Percentiles rank a stretch among this genome's conserved stretches.
phyloP scores from a whole-genome alignment of 2,113 vertebrate species.

The Trogon surrucura region DNA sequence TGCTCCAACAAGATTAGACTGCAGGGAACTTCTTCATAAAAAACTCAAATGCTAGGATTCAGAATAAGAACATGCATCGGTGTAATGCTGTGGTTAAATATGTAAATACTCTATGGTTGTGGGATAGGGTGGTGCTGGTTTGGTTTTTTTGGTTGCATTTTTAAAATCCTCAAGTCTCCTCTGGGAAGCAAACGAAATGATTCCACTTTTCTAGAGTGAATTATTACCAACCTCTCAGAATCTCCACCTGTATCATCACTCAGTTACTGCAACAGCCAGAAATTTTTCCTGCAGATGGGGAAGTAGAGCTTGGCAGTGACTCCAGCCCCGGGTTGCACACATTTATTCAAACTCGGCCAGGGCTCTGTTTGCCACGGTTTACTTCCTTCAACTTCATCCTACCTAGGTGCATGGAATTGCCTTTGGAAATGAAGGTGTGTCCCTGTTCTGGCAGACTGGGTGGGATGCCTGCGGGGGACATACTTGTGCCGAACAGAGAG shows the following conservation, averaged over 20 bases:
- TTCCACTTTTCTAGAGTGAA: background rate
- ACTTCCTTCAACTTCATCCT: background rate
- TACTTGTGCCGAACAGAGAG: background rate
- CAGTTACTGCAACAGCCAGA: background rate
- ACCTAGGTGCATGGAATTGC: background rate
- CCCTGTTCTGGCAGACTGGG: background rate
- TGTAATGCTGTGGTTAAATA: background rate
- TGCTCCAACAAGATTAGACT: background rate
- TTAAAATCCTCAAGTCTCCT: background rate
- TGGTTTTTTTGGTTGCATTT: background rate
- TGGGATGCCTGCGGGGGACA: background rate
- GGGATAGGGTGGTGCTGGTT: background rate
- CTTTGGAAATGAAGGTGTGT: background rate
- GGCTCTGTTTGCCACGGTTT: background rate
- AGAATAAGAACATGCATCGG: background rate
- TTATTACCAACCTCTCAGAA: background rate
- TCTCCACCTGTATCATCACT: background rate
- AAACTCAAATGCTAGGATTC: background rate
- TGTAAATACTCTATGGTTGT: background rate
- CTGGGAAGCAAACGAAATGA: background rate
- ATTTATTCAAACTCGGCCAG: background rate
- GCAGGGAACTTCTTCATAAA: background rate
- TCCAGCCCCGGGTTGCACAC: rapidly evolving
- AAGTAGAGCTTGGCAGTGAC: background rate
- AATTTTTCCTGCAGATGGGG: background rate